A percentile compares a stretch with the other conserved stretches of the same genome.
Evolutionary conservation across 1,140 invertebrate genomes (phyloP).

Genomic region (Phenacoccus solenopsis): DNA sequence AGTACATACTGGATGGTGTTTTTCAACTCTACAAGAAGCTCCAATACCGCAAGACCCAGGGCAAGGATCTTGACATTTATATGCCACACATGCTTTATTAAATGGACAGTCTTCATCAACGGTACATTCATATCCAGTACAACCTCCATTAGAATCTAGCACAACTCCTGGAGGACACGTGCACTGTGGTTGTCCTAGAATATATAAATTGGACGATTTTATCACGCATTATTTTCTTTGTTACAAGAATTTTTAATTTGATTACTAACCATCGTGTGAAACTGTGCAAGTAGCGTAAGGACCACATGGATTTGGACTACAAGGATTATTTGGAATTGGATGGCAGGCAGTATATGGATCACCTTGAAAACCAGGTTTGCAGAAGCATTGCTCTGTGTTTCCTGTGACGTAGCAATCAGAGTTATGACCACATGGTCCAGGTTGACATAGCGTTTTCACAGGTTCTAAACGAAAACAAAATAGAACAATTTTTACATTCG

Average conservation of each 20-base stretch:
- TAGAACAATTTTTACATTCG: background rate
- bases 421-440: slow-evolving; percentile 63
- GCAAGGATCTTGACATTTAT: slow-evolving; percentile 64
- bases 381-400: slow-evolving; percentile 62
- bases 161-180: slow-evolving; percentile 57
- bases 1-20: slow-evolving; percentile 61
- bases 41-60: slow-evolving; percentile 64
- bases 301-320: slow-evolving; percentile 64
- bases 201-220: background rate
- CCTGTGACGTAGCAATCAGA: slow-evolving; percentile 62
- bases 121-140: slow-evolving; percentile 60
- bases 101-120: slow-evolving; percentile 56
- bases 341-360: slow-evolving; percentile 61
- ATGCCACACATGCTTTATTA: slow-evolving; percentile 60
- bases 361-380: slow-evolving; percentile 54
- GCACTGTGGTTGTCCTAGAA: slow-evolving; percentile 48
- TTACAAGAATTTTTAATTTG: background rate
- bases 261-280: slow-evolving; percentile 37
- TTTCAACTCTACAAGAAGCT: slow-evolving; percentile 52
- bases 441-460: slow-evolving; percentile 49
- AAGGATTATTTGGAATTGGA: slow-evolving; percentile 46
- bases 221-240: background rate
- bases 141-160: slow-evolving; percentile 65
- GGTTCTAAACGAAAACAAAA: slow-evolving; percentile 27
- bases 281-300: slow-evolving; percentile 55